Percentiles rank a stretch among this genome's conserved stretches.
These are phyloP conservation scores for Philaenus spumarius DNA, from an alignment of 1,140 invertebrate species.

Conservation along the genomic window DNA sequence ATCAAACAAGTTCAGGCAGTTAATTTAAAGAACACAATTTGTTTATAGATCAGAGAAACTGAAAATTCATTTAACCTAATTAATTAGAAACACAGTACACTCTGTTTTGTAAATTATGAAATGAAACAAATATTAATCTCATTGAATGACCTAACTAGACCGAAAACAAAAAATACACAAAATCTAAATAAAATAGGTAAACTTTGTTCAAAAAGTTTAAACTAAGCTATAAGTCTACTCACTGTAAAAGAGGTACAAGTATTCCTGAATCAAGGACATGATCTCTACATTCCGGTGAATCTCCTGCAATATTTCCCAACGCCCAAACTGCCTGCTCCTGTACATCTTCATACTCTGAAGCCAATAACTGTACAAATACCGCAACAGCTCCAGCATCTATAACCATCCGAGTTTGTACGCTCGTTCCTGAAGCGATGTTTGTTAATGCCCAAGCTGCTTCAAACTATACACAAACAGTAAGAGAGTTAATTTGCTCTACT, in stretches of 20 bases:
- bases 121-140: no score
- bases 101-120: no score
- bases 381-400: conserved; percentile 91
- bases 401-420: conserved; percentile 85
- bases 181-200: no score
- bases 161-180: no score
- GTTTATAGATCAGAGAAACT: no score
- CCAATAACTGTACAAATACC: conserved; percentile 79
- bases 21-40: no score
- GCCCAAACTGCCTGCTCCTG: conserved; percentile 97
- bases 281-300: conserved; percentile 88
- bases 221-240: conserved; percentile 41
- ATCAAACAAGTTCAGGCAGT: no score
- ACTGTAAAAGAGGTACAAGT: conserved; percentile 83
- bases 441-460: conserved; percentile 98
- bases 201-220: no score
- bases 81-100: no score
- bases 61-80: no score
- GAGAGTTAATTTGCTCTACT: no score
- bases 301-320: conserved; percentile 93
- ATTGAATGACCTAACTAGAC: no score
- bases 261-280: conserved; percentile 81
- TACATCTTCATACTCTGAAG: conserved; percentile 83
- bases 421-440: conserved; percentile 96
- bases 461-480: conserved; percentile 66